Evolutionary conservation across 2,797 vertebrate genomes (phyloP).

Genomic region (Anableps anableps): DNA sequence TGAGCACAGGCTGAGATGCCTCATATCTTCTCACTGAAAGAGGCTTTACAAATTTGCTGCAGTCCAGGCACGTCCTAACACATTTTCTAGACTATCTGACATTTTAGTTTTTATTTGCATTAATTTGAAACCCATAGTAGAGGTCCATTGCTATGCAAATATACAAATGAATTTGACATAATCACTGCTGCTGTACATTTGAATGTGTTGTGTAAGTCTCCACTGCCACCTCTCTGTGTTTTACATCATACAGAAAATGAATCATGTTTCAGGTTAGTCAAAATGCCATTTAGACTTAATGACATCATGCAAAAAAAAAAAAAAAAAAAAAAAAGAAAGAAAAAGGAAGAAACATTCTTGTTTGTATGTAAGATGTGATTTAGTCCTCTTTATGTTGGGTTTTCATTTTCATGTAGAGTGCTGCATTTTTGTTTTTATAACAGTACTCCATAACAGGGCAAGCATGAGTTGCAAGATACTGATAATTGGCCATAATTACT

Average conservation of each 20-base stretch:
- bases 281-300: not conserved
- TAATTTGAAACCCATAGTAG: not conserved
- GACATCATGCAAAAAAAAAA: not conserved
- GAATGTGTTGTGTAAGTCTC: not conserved
- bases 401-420: not conserved
- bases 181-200: not conserved
- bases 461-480: not conserved
- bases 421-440: not conserved
- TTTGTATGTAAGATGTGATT: not conserved
- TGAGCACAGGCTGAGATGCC: not conserved
- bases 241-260: not conserved
- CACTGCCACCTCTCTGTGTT: not conserved
- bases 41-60: not conserved
- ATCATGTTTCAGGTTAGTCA: not conserved
- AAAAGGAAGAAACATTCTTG: not conserved
- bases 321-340: too few relatives aligned
- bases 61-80: not conserved
- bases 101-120: not conserved
- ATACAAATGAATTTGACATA: not conserved
- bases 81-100: not conserved
- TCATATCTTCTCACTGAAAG: not conserved
- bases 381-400: not conserved
- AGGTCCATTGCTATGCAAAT: not conserved
- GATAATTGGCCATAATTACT: not conserved
- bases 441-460: not conserved